These are phyloP conservation scores for Plumapathes pennacea DNA, from an alignment of 92 coral and sea anemone genomes.

Conservation along the genomic window DNA sequence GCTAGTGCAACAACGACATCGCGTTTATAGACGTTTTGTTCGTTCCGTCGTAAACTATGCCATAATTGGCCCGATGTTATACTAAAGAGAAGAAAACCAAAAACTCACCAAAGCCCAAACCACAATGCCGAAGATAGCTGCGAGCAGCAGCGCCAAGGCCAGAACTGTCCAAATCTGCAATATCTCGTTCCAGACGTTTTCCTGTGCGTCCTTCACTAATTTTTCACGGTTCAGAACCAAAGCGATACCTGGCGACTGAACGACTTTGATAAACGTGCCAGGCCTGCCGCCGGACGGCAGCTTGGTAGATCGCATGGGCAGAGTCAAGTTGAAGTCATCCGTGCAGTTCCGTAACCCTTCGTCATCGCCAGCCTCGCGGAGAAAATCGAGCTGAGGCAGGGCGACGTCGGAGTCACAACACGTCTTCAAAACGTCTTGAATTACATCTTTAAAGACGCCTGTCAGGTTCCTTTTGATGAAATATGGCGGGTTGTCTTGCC, in stretches of 20 bases:
- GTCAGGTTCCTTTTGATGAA: neutral
- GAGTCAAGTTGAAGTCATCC: neutral
- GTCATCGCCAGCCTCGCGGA: conserved; percentile 1
- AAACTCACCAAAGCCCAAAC: conserved; percentile 20
- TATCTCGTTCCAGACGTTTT: conserved; percentile 19
- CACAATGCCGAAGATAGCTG: conserved; percentile 15
- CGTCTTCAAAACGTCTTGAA: neutral
- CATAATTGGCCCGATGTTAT: too few species aligned
- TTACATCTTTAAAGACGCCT: conserved; percentile 5
- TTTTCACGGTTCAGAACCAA: neutral
- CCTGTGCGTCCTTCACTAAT: neutral
- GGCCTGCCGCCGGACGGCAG: too few species aligned
- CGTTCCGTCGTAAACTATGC: too few species aligned
- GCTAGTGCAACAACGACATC: too few species aligned
- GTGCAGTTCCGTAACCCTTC: neutral
- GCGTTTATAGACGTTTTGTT: too few species aligned
- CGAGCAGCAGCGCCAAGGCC: conserved; percentile 7
- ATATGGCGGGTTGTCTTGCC: conserved; percentile 13
- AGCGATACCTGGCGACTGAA: conserved; percentile 14
- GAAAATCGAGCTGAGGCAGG: neutral
- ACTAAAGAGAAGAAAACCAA: too few species aligned
- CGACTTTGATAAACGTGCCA: neutral
- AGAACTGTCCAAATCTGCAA: conserved; percentile 34
- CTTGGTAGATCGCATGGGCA: too few species aligned
- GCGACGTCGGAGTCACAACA: neutral